Evolutionary conservation across 2,888 invertebrate species (phyloP), one percentile per base, ranked within the genome.

Genomic region (Noctua pronuba): DNA sequence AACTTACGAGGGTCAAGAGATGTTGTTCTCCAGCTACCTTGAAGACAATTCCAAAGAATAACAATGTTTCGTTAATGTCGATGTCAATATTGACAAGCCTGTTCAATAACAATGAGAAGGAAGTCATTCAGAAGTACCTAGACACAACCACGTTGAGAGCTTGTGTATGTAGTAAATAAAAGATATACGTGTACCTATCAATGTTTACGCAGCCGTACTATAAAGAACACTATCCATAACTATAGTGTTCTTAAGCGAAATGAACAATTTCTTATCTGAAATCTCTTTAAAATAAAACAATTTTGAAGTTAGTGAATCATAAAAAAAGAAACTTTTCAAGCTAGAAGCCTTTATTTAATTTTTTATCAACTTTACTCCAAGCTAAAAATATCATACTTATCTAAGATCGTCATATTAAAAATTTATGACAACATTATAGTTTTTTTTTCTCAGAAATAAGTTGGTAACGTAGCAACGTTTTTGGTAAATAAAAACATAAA

Each of bases 1-100:
- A 69, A 38, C 46, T 64, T 55, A 64, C 31, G 81, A 80, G 65
- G 77, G 72, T 79, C 68, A 69, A 60, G 72, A 60, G 46, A 18
- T 66, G 66, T 82, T 82, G 58, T 69, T 44, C 44, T 6, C 1
- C 10, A n/a, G 11, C 41, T 35, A 52, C 72, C 76, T 83, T 76
- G 82, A 73, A 64, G 41, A 62, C 52, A 44, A 73, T 69, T 58
- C 66, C 49, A 73, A 81, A 76, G 76, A 77, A 73, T 81, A 81
- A 70, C 65, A 69, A 66, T 83, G 72, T 80, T 52, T 75, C 38
- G 60, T 85, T 65, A 80, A 55, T 66, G 35, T 21, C 35, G 28
- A 67, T n/a, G 58, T 85, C 65, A 83, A 81, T 83, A 83, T 85
- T 83, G 72, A 85, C 72, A 44, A 60, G 69, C 24, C 31, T 71